phyloP scores from a whole-genome alignment of 1,140 invertebrate genomes.

The Caenorhabditis elegans region DNA sequence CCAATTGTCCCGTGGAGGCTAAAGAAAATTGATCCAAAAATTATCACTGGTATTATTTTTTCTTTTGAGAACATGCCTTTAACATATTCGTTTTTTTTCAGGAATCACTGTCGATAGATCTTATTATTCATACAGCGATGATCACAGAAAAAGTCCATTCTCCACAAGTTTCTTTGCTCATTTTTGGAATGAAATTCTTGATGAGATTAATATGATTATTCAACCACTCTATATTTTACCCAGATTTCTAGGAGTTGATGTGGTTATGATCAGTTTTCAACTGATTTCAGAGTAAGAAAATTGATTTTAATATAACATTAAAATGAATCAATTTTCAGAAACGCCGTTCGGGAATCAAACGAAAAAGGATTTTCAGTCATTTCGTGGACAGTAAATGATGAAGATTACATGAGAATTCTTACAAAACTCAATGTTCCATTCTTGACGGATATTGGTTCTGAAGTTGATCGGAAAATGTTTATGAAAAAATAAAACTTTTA shows the following conservation, averaged over 20 bases:
- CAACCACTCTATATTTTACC: slow-evolving; percentile 15
- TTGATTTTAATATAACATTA: neutral
- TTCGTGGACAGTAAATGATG: slow-evolving; percentile 38
- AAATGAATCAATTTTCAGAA: neutral
- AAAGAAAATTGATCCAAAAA: slow-evolving; percentile 20
- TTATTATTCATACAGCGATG: neutral
- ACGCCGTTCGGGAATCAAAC: neutral
- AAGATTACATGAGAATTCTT: slow-evolving; percentile 13
- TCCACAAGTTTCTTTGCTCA: neutral
- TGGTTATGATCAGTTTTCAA: slow-evolving; percentile 3
- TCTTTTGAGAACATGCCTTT: neutral
- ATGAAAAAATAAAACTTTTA: neutral
- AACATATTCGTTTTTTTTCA: no score
- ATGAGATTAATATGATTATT: slow-evolving; percentile 3
- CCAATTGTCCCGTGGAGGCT: slow-evolving; percentile 28
- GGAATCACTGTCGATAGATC: neutral
- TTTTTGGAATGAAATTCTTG: slow-evolving; percentile 11
- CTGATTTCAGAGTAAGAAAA: neutral
- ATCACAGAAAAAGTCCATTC: neutral
- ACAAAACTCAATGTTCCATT: slow-evolving; percentile 23
- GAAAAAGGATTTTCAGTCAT: slow-evolving; percentile 16
- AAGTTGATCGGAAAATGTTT: slow-evolving; percentile 3
- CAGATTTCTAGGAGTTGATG: slow-evolving; percentile 37
- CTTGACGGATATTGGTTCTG: slow-evolving; percentile 13
- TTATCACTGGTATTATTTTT: slow-evolving; percentile 30